These are phyloP conservation scores for Patagioenas fasciata DNA, from an alignment of 2,113 vertebrate species.

Conservation along the genomic window DNA sequence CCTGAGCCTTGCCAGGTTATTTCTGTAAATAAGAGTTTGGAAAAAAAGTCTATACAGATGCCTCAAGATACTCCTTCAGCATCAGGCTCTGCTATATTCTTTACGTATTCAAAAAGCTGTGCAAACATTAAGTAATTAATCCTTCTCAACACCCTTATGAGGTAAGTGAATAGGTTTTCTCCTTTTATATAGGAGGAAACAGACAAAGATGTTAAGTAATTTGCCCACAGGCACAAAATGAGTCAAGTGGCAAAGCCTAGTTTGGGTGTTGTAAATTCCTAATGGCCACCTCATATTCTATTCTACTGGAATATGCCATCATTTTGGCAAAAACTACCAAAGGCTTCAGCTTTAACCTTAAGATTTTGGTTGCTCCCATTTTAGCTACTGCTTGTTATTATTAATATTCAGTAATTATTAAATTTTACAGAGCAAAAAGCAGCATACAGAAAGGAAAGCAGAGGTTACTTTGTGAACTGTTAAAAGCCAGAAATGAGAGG, in stretches of 20 bases:
- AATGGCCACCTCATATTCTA: not conserved
- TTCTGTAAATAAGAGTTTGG: not conserved
- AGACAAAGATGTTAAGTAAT: conserved; percentile 32
- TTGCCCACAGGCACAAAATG: conserved; percentile 30
- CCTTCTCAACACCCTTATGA: conserved; percentile 26
- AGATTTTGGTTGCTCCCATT: not conserved
- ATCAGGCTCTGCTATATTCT: not conserved
- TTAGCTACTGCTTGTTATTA: not conserved
- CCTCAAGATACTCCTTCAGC: conserved; percentile 10
- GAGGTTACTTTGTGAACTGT: not conserved
- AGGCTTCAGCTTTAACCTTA: not conserved
- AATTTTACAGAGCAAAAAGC: not conserved
- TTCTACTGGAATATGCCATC: not conserved
- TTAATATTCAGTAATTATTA: not conserved
- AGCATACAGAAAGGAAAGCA: conserved; percentile 17
- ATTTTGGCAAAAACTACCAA: not conserved
- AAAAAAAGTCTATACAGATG: not conserved
- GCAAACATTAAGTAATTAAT: conserved; percentile 36
- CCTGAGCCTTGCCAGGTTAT: not conserved
- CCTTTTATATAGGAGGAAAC: conserved; percentile 22
- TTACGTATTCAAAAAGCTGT: not conserved
- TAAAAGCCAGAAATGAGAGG: conserved; percentile 6
- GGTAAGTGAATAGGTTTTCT: conserved; percentile 14
- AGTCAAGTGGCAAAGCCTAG: conserved; percentile 16
- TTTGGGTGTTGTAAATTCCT: not conserved